These are phyloP conservation scores for Synanceia verrucosa DNA, from an alignment of 2,797 vertebrate species.

Conservation along the genomic window DNA sequence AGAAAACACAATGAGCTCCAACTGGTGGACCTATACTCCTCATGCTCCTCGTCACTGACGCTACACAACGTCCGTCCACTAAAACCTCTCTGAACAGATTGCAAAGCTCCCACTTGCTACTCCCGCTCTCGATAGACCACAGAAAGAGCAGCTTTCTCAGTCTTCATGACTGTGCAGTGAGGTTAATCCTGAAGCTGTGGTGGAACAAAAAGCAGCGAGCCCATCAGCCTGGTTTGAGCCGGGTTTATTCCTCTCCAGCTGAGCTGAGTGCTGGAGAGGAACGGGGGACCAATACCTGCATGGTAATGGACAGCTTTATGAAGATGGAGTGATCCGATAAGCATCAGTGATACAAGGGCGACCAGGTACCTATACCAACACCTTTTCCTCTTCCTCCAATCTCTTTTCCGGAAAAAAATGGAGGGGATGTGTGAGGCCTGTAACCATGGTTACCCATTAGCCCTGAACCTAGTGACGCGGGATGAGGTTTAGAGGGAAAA, in stretches of 20 bases:
- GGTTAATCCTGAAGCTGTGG: slow-evolving; percentile 3
- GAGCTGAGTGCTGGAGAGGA: slow-evolving; percentile 41
- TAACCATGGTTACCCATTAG: slow-evolving; percentile 81
- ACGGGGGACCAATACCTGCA: slow-evolving; percentile 50
- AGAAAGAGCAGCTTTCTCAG: slow-evolving; percentile 11
- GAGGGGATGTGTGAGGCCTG: slow-evolving; percentile 72
- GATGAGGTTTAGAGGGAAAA: slow-evolving; percentile 74
- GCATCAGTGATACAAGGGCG: slow-evolving; percentile 70
- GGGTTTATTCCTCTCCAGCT: slow-evolving; percentile 52
- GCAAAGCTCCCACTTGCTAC: slow-evolving; percentile 15
- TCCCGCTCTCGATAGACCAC: slow-evolving; percentile 4
- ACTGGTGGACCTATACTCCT: slow-evolving; percentile 10
- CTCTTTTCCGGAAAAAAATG: slow-evolving; percentile 47
- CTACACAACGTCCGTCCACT: background rate
- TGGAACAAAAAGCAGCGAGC: slow-evolving; percentile 46
- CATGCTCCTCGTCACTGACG: background rate
- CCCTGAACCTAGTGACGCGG: slow-evolving; percentile 67
- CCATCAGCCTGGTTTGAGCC: slow-evolving; percentile 31
- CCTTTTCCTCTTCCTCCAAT: slow-evolving; percentile 34
- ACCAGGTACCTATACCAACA: slow-evolving; percentile 59
- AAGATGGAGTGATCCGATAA: slow-evolving; percentile 77
- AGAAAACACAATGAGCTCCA: slow-evolving; percentile 5
- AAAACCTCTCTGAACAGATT: slow-evolving; percentile 31
- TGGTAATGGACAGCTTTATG: slow-evolving; percentile 71
- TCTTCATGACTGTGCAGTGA: background rate